Percentiles rank a stretch among this genome's conserved stretches.
Evolutionary conservation across 2,797 vertebrate species (phyloP).

Genomic region (Eremophila alpestris): DNA sequence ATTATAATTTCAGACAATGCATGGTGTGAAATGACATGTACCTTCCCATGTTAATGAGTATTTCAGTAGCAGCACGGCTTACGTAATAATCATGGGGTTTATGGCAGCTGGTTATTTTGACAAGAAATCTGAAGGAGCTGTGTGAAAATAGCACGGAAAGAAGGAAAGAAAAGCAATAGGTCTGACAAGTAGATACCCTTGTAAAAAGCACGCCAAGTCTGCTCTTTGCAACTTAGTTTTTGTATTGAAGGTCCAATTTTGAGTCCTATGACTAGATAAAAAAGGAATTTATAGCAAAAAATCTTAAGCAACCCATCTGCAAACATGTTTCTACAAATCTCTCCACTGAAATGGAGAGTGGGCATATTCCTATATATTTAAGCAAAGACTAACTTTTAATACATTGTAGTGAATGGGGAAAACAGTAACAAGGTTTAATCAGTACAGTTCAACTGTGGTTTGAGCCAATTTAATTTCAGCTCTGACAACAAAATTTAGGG

Average conservation of each 20-base stretch:
- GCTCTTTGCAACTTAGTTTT: background rate
- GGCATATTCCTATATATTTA: background rate
- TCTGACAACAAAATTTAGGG: background rate
- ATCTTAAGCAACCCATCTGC: background rate
- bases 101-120: conserved; percentile 65
- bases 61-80: conserved; percentile 49
- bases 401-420: rapidly evolving
- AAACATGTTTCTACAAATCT: background rate
- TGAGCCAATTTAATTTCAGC: background rate
- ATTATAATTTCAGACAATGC: conserved; percentile 64
- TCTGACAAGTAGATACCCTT: conserved; percentile 21
- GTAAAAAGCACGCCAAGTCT: background rate
- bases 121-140: conserved; percentile 40
- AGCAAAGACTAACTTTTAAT: background rate
- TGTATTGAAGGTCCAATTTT: background rate
- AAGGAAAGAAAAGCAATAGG: conserved; percentile 45
- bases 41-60: conserved; percentile 63
- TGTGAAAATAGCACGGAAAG: conserved; percentile 46
- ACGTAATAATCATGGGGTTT: conserved; percentile 62
- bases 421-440: background rate
- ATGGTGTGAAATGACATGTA: conserved; percentile 59
- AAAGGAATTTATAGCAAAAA: background rate
- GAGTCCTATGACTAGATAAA: background rate
- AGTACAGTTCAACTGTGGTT: background rate
- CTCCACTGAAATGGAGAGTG: background rate